phyloP scores from a whole-genome alignment of 2,113 vertebrate genomes.

The Donacobius atricapilla region DNA sequence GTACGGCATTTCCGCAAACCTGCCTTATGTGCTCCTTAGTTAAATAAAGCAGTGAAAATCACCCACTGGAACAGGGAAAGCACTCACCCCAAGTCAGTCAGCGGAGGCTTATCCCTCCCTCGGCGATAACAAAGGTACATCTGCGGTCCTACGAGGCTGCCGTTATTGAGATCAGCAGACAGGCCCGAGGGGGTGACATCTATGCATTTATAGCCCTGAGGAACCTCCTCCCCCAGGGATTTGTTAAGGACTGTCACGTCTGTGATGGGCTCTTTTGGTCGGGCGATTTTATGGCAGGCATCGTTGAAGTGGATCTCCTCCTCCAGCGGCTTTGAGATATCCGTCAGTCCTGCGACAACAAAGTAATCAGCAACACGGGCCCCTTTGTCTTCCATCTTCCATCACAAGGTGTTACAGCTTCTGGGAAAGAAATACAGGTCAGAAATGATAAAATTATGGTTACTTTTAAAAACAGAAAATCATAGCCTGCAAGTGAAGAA shows the following conservation, averaged over 20 bases:
- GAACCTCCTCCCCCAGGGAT: constrained; percentile 93
- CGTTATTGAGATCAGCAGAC: constrained; percentile 94
- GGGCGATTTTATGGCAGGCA: constrained; percentile 85
- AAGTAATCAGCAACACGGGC: constrained; percentile 99
- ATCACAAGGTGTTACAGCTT: constrained; percentile 78
- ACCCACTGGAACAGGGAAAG: neutral
- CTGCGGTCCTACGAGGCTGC: constrained; percentile 91
- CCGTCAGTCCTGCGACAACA: constrained; percentile 94
- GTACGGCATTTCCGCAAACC: neutral
- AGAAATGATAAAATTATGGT: neutral
- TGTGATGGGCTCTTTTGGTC: constrained; percentile 92
- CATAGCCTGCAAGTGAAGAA: neutral
- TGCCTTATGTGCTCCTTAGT: neutral
- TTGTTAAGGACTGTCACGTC: constrained; percentile 93
- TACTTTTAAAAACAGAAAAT: neutral
- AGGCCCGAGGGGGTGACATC: constrained; percentile 91
- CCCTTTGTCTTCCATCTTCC: constrained; percentile 98
- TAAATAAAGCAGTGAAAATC: neutral
- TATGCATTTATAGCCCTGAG: constrained; percentile 87
- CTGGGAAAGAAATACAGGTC: neutral
- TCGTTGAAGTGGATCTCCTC: constrained; percentile 94
- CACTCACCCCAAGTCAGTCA: constrained; percentile 96
- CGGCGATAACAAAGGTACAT: constrained; percentile 94
- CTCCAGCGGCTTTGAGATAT: constrained; percentile 90
- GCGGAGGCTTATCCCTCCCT: constrained; percentile 94